These are phyloP conservation scores for Microchrysa polita DNA, from an alignment of 2,888 invertebrate species.

Conservation along the genomic window DNA sequence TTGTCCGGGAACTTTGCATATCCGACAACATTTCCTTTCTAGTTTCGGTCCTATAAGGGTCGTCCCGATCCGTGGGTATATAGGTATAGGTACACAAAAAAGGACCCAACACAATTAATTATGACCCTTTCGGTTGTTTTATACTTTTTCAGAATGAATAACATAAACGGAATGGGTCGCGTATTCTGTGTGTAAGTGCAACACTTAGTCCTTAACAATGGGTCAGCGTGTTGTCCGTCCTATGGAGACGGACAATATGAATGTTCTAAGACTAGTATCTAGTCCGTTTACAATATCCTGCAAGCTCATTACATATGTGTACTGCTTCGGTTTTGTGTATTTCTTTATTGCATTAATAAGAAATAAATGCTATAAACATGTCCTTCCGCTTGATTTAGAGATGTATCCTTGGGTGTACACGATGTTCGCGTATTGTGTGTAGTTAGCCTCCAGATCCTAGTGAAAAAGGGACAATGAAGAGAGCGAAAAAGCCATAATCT, in stretches of 20 bases:
- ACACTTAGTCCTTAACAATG: slow-evolving; percentile 46
- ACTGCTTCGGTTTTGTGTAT: slow-evolving; percentile 34
- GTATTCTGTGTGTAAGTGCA: slow-evolving; percentile 44
- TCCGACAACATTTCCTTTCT: slow-evolving; percentile 45
- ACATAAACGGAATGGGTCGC: too few relatives aligned
- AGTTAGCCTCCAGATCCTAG: background rate
- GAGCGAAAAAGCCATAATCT: background rate
- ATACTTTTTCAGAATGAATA: slow-evolving; percentile 43
- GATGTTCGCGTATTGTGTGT: too few relatives aligned
- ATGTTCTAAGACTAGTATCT: background rate
- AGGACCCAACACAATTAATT: slow-evolving; percentile 58
- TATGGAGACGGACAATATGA: background rate
- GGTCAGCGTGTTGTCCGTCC: background rate
- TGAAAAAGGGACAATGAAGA: background rate
- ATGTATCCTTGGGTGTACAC: slow-evolving; percentile 40
- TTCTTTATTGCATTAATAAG: slow-evolving; percentile 60
- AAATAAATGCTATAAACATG: slow-evolving; percentile 64
- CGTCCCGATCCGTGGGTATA: slow-evolving; percentile 43
- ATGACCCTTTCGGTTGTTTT: slow-evolving; percentile 61
- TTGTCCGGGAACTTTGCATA: slow-evolving; percentile 14
- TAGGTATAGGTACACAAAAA: too few relatives aligned
- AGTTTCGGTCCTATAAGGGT: slow-evolving; percentile 35
- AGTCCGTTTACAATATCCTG: slow-evolving; percentile 34
- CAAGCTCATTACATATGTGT: slow-evolving; percentile 37
- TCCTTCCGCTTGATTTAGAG: slow-evolving; percentile 61